Evolutionary conservation across 1,140 invertebrate genomes (phyloP), one percentile per base, ranked within the genome.

Genomic region (Heliconius nattereri): DNA sequence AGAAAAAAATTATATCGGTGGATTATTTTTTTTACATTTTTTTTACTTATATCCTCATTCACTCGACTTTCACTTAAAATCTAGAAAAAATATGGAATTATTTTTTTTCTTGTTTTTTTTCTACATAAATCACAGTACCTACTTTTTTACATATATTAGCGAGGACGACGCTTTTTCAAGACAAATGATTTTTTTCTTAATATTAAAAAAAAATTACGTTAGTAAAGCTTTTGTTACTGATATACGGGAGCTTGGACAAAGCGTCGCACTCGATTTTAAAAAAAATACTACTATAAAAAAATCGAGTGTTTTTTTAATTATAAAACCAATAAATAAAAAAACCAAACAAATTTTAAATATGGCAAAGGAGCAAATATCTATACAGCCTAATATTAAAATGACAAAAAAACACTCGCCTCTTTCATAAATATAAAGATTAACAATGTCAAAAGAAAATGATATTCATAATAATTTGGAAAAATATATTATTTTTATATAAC

Each of bases 41-140:
- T 71, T 75, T 72, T 79, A 35, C 54, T 60, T 72, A 78, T n/a
- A 71, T 29, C 32, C 29, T 29, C 35, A 23, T 78, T 81, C 66
- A 76, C 70, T 72, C 74, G 37, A 77, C 79, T 73, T 66, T 71
- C 8, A 60, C 73, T 72, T 74, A 73, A 82, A 49, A 81, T 73
- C 74, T 76, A 80, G 32, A 78, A 52, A 83, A 23, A 73, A 81
- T 81, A 81, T 81, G 80, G 77, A 81, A 78, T 81, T 76, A 20
- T 70, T 76, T 70, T 75, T 81, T 81, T 78, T 78, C 66, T 78
- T 49, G 54, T 78, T 83, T 78, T 80, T 80, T 78, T 80, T 80
- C n/a, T 81, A 80, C 79, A 81, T 40, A 83, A 70, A 76, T 79
- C 74, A 81, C 79, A 78, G 77, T 83, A 80, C 71, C 71, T 81